Percentiles rank a stretch among this genome's conserved stretches.
Evolutionary conservation across 92 coral and sea anemone species (phyloP).

Genomic region (Desmophyllum pertusum): DNA sequence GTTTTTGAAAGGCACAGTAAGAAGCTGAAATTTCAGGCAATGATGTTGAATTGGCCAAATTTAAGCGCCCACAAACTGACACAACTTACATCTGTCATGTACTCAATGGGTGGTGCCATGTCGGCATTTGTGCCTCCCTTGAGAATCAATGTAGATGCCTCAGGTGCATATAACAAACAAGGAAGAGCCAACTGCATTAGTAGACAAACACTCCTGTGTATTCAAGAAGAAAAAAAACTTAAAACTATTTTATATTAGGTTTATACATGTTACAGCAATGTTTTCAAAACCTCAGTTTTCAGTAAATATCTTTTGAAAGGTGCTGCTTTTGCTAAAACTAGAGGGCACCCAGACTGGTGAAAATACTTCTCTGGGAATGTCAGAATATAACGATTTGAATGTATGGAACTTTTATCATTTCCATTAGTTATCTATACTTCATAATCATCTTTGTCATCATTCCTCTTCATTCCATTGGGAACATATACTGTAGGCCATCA

Average conservation of each 20-base stretch:
- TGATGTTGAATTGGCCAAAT: background rate
- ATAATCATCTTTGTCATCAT: too few species aligned
- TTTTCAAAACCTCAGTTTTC: background rate
- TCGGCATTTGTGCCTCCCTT: constrained; percentile 96
- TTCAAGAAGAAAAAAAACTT: background rate
- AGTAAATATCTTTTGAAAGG: background rate
- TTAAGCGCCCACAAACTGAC: background rate
- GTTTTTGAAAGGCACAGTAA: too few species aligned
- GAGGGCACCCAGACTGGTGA: background rate
- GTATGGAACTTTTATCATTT: too few species aligned
- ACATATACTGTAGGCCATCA: too few species aligned
- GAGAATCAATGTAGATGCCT: constrained; percentile 66
- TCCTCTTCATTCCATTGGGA: too few species aligned
- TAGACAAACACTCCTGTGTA: constrained; percentile 80
- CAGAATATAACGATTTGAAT: too few species aligned
- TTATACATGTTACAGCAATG: background rate
- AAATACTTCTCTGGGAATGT: too few species aligned
- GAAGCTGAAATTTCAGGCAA: too few species aligned
- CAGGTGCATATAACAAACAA: constrained; percentile 88
- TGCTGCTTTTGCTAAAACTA: background rate
- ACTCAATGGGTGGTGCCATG: constrained; percentile 98
- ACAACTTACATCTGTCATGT: constrained; percentile 85
- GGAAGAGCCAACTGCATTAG: constrained; percentile 94
- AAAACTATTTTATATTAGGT: background rate
- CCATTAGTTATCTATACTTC: too few species aligned